Conservation (phyloP, 2,113 vertebrate species). For the Triplophysa rosa region DNA sequence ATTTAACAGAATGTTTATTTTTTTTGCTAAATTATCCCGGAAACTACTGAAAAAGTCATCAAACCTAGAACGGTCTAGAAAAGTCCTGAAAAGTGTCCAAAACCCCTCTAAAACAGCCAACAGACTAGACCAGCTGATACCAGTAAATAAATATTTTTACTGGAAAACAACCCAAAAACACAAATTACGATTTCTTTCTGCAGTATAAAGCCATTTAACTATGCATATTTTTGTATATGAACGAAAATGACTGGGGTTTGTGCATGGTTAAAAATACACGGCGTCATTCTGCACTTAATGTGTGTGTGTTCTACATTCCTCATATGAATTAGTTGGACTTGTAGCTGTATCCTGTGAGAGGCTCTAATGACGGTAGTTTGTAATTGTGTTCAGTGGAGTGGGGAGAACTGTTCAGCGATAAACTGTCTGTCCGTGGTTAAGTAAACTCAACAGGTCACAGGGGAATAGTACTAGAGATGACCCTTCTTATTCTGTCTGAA, state of each 20-base stretch:
- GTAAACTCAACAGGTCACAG: constrained; percentile 50
- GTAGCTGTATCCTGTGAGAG: constrained; percentile 71
- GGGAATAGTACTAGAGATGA: constrained; percentile 48
- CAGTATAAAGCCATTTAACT: neutral
- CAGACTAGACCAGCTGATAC: neutral
- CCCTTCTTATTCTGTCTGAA: constrained; percentile 49
- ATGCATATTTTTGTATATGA: constrained; percentile 8
- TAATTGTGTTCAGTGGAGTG: constrained; percentile 72
- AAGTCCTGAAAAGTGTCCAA: neutral
- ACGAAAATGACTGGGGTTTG: constrained; percentile 32
- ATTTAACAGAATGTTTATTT: no score
- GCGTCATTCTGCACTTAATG: constrained; percentile 30
- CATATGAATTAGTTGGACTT: constrained; percentile 70
- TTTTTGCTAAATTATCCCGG: no score
- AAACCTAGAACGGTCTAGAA: no score
- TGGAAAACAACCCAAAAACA: no score
- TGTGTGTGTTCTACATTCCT: constrained; percentile 62
- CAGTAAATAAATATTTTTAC: constrained; percentile 24
- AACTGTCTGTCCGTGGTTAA: constrained; percentile 58
- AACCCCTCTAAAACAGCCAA: neutral
- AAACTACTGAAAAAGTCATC: no score
- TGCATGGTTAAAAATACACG: neutral
- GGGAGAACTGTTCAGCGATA: constrained; percentile 63
- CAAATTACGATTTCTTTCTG: no score
- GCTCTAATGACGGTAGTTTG: constrained; percentile 65